Evolutionary conservation across 2,888 invertebrate genomes (phyloP), one percentile per base, ranked within the genome.

Genomic region (Dusona sp.): DNA sequence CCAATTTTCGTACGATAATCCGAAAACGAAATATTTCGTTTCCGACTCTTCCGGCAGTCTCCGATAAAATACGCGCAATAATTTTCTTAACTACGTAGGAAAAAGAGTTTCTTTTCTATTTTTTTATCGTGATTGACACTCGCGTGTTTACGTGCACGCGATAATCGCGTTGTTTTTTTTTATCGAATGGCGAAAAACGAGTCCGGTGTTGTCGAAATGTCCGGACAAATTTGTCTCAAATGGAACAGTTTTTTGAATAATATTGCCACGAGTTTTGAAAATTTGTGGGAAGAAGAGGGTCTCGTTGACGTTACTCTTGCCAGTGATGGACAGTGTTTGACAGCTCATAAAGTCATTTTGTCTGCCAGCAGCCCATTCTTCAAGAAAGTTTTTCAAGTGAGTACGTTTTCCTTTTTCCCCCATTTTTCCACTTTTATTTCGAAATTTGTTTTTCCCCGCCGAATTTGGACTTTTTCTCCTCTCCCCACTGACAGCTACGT

Each of bases 201-300:
- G n/a, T 54, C 68, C 29, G 68, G 42, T 16, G 54, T 29, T 0
- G 68, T 19, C 16, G 79, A 81, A 78, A 94, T 94, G 93, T 92
- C 93, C 88, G 95, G 95, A 91, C 96, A 96, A 94, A 96, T 96
- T 94, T 96, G 96, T 93, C 94, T 96, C 87, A 96, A 96, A 93
- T 96, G 96, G 96, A 96, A 96, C 93, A 96, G 96, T 86, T 96
- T 96, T 93, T 95, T 96, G 91, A 96, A 94, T 92, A 96, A 96
- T 91, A 96, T 96, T 93, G 94, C 96, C 87, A 95, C 94, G 81
- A 96, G 96, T 88, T 96, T 96, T 89, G 96, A 96, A 91, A 95
- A 95, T 91, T 93, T 96, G 84, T 96, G 95, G 94, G 95, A 95
- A 93, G 96, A 96, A 92, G 96, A 96, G 93, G 95, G 95, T 61